Evolutionary conservation across 1,140 invertebrate genomes (phyloP).

Genomic region (Chionoecetes opilio): DNA sequence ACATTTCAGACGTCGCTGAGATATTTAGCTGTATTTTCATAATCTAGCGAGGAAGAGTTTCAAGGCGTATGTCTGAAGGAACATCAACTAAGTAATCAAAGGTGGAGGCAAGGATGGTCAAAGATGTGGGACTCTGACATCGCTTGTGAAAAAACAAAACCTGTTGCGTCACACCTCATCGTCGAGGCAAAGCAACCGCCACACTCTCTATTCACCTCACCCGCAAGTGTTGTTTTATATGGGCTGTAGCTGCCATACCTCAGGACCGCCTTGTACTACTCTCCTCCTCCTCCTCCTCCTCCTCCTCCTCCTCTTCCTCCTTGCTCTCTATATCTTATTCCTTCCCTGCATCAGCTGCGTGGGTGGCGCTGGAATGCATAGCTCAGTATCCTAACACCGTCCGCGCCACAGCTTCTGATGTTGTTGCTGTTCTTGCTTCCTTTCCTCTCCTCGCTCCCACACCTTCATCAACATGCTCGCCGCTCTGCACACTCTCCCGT

Average conservation of each 20-base stretch:
- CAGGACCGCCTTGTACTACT: not conserved
- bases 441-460: not conserved
- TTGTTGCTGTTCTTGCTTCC: not conserved
- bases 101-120: no score
- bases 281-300: conserved; percentile 12
- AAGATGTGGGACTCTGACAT: not conserved
- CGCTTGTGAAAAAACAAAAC: not conserved
- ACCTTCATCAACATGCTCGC: conserved; percentile 25
- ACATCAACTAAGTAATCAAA: no score
- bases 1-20: no score
- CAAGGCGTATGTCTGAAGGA: no score
- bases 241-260: not conserved
- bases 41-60: not conserved
- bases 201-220: not conserved
- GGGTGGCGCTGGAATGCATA: not conserved
- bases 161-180: not conserved
- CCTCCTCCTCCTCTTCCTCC: not conserved
- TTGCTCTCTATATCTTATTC: not conserved
- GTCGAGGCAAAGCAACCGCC: not conserved
- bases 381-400: not conserved
- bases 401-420: not conserved
- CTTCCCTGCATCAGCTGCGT: not conserved
- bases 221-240: not conserved
- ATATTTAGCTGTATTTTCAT: not conserved
- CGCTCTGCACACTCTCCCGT: not conserved